Evolutionary conservation across 2,113 vertebrate genomes (phyloP), one percentile per base, ranked within the genome.

Genomic region (Notothenia coriiceps): DNA sequence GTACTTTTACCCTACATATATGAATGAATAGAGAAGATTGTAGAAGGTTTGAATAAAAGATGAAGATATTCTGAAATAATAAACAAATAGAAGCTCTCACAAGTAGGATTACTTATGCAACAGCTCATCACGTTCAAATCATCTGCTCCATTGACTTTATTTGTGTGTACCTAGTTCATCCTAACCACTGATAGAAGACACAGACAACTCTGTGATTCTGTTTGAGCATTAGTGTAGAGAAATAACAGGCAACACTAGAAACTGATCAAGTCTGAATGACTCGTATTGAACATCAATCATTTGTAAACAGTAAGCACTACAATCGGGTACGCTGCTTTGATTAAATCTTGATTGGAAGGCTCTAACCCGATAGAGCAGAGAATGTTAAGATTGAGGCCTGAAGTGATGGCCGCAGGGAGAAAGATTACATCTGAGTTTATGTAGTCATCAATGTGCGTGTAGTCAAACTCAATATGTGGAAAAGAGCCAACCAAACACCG

Each of bases 241-340:
- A 79, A 82, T 61, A 84, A 62, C 12, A 18, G 8, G 4, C 17
- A 73, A 6, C n/a, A 57, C 11, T 70, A 18, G 3, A 82, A 77
- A 77, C 4, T 78, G 56, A 89, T 86, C 11, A 70, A 18, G 33
- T 64, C 25, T 82, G 64, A 86, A 83, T 70, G 54, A 18, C 9
- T 29, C 1, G 17, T 77, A 84, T 57, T 86, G 65, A 72, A 25
- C 7, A 67, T 13, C 65, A 68, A 79, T 74, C 1, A 46, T 62
- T 73, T 72, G n/a, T 77, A 25, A 54, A 70, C 68, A 11, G 51
- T 77, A 61, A 82, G 63, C 66, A 88, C 10, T 22, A 13, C 11
- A 73, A 70, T 79, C 84, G 70, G 44, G 68, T 50, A n/a, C 15
- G 35, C 4, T 72, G 52, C 17, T 69, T 67, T 91, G 85, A 87